A percentile compares a stretch with the other conserved stretches of the same genome.
Evolutionary conservation across 1,140 invertebrate genomes (phyloP).

Genomic region (Drosophila leontia): DNA sequence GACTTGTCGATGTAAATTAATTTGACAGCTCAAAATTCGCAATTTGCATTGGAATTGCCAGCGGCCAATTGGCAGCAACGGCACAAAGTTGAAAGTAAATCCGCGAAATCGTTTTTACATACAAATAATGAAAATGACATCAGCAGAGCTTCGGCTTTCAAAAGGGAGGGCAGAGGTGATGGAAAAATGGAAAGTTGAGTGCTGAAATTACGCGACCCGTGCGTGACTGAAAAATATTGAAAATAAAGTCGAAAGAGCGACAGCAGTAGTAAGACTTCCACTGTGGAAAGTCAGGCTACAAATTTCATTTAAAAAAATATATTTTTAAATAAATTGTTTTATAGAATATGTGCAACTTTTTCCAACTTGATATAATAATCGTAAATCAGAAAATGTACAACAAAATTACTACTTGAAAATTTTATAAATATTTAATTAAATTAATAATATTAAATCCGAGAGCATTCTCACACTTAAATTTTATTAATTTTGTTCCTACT

Average conservation of each 20-base stretch:
- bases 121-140: constrained; percentile 70
- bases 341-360: no score
- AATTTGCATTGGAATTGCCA: constrained; percentile 46
- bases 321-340: no score
- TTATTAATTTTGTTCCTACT: no score
- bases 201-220: constrained; percentile 28
- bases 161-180: neutral
- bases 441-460: neutral
- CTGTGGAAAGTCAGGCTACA: neutral
- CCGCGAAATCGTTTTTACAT: constrained; percentile 64
- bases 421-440: no score
- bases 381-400: no score
- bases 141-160: constrained; percentile 25
- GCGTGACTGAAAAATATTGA: constrained; percentile 42
- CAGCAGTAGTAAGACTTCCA: neutral
- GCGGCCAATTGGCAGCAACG: constrained; percentile 25
- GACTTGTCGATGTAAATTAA: constrained; percentile 60
- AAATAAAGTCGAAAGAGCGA: constrained; percentile 16
- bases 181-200: constrained; percentile 9
- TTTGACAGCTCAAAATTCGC: constrained; percentile 48
- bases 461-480: neutral
- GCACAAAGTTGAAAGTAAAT: constrained; percentile 58
- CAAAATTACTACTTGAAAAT: no score
- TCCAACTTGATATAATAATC: no score
- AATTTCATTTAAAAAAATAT: no score